Evolutionary conservation across 2,113 vertebrate species (phyloP), one percentile per base, ranked within the genome.

Genomic region (Tychaedon coryphoeus): DNA sequence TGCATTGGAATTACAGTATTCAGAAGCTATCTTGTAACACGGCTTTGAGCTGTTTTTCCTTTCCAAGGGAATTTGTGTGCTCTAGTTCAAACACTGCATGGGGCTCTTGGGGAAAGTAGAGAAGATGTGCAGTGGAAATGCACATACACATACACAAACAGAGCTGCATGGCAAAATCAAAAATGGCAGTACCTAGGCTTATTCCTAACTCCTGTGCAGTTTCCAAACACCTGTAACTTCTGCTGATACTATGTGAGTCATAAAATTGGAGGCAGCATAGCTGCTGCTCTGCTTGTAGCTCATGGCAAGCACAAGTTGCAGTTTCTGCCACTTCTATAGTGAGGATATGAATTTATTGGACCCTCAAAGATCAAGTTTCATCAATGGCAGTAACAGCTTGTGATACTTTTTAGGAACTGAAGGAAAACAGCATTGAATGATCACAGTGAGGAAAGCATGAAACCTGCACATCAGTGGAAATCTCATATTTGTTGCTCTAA

Each of bases 61-160:
- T 82, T 86, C 54, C 43, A 38, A 72, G 34, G 29, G 51, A 43
- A 31, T 62, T 50, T 64, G 14, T 19, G 2, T 70, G 29, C 11
- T 67, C 3, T 62, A 26, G 64, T n/a, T 78, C 57, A 64, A 71
- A 18, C 10, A 9, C 12, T 53, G 6, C 4, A 18, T 1, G 8
- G 15, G 4, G 3, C 14, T 62, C 33, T 36, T 0, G 8, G 40
- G 6, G 3, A 25, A 66, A 40, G 60, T 14, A 54, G 42, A 60
- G 29, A 31, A 73, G 19, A 12, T 60, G 14, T 3, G 12, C 5
- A 20, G 15, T 23, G 34, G 33, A 42, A 92, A 24, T 79, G 16
- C 16, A 67, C 38, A 22, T 28, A 3, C 16, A 67, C 38, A 22
- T 28, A 3, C 7, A 15, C 22, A 50, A 17, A 15, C n/a, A 70